Evolutionary conservation across 2,113 vertebrate genomes (phyloP).

Genomic region (Elephas maximus): DNA sequence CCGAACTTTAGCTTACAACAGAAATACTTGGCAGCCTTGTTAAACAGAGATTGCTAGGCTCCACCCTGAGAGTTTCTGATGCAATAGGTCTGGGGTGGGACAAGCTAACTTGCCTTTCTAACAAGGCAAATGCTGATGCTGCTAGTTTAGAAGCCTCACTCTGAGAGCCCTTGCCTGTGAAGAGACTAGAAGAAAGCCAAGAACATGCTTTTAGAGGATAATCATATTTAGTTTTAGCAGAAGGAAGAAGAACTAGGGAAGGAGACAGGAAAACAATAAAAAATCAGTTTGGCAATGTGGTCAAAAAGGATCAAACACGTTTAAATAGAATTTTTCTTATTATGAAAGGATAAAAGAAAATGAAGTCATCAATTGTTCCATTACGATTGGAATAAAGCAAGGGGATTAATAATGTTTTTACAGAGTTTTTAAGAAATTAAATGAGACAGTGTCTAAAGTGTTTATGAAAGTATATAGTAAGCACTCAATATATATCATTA

Average conservation of each 20-base stretch:
- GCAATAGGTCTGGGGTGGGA: too few species aligned
- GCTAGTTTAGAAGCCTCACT: not conserved
- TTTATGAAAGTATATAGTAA: not conserved
- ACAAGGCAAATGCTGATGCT: too few species aligned
- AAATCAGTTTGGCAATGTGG: not conserved
- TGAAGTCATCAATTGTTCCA: not conserved
- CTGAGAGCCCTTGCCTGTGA: not conserved
- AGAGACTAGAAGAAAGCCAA: not conserved
- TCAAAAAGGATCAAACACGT: not conserved
- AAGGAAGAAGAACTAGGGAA: not conserved
- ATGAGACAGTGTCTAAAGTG: not conserved
- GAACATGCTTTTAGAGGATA: not conserved
- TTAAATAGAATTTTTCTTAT: not conserved
- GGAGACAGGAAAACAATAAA: not conserved
- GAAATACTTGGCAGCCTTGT: not conserved
- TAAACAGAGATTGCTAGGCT: not conserved
- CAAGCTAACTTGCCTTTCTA: too few species aligned
- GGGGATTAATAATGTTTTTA: not conserved
- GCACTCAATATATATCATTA: not conserved
- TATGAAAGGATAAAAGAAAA: not conserved
- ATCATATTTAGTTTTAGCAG: not conserved
- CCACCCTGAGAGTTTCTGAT: not conserved
- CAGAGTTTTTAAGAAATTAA: not conserved
- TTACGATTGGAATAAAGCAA: not conserved
- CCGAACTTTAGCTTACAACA: not conserved